phyloP scores from a whole-genome alignment of 2,113 vertebrate genomes.

The Ranitomeya imitator region DNA sequence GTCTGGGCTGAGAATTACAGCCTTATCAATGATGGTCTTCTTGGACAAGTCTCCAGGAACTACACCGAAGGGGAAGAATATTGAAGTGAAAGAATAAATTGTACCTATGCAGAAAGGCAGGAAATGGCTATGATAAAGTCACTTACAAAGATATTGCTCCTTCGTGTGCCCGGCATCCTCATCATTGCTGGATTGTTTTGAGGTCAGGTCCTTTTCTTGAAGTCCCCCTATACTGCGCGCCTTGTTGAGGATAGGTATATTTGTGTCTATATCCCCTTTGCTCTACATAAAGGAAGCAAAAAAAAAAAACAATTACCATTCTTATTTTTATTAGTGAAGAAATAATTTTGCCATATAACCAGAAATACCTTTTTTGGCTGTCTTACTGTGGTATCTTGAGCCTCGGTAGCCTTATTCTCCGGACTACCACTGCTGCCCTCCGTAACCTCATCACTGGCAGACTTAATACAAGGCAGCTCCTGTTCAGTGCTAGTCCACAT shows the following conservation, averaged over 20 bases:
- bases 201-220: neutral
- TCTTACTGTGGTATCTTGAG: neutral
- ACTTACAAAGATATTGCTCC: slow-evolving; percentile 27
- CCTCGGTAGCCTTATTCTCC: slow-evolving; percentile 48
- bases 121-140: neutral
- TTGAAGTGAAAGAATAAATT: neutral
- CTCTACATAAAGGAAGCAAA: neutral
- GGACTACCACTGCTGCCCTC: slow-evolving; percentile 67
- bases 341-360: no score
- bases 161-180: neutral
- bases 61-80: neutral
- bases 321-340: neutral
- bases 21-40: slow-evolving; percentile 71
- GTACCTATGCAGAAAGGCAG: no score
- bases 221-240: neutral
- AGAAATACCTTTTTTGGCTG: slow-evolving; percentile 7
- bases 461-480: slow-evolving; percentile 63
- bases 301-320: neutral
- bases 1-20: slow-evolving; percentile 80
- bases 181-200: neutral
- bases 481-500: slow-evolving; percentile 82
- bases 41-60: slow-evolving; percentile 63
- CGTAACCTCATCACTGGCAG: slow-evolving; percentile 46
- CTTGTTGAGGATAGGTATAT: slow-evolving; percentile 5
- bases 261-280: neutral